Base-by-base conservation (phyloP, 1,140 invertebrate genomes). In the Calephelis nemesis region DNA sequence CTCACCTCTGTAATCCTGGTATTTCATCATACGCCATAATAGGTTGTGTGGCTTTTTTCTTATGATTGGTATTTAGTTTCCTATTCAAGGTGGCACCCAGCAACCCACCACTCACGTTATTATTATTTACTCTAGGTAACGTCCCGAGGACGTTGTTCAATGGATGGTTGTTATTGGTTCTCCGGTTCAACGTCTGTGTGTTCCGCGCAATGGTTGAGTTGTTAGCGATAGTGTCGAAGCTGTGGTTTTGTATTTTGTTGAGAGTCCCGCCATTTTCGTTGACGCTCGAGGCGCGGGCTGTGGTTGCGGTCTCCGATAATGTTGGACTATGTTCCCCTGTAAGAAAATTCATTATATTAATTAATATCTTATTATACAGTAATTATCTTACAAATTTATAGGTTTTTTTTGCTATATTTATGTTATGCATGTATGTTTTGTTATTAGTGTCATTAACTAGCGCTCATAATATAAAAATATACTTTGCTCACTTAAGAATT, bases 271-370 rank as follows among this genome's bases (percentile, higher is more conserved):
- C 78, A 68, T 90, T 90, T 54, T 90, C 88, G 70, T 88, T 91
- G 39, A 96, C 94, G 78, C 95, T 96, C 1, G 96, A 96, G 5
- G 96, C 95, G 58, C 96, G 93, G 0, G 96, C 96, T 0, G 96
- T 97, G 0, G 96, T 96, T 4, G 96, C 96, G 9, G 95, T 95
- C 78, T 97, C 96, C 0, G 96, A 96, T 77, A 96, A 95, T 0
- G 96, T 95, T 11, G 96, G 96, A 92, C 96, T 96, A 71, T 95
- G 93, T 86, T 96, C 95, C 62, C 95, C 95, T 95, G 73, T 40
- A 83, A 79, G 67, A 62, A 47, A 63, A 60, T 48, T 47, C 0
- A 9, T 12, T 47, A 68, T 69, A 79, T 64, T 47, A 65, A 67
- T 63, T 30, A 30, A 30, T 30, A 30, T 30, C 30, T 30, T 30